Conservation (phyloP, 2,797 vertebrate genomes). For the Girardinus metallicus region DNA sequence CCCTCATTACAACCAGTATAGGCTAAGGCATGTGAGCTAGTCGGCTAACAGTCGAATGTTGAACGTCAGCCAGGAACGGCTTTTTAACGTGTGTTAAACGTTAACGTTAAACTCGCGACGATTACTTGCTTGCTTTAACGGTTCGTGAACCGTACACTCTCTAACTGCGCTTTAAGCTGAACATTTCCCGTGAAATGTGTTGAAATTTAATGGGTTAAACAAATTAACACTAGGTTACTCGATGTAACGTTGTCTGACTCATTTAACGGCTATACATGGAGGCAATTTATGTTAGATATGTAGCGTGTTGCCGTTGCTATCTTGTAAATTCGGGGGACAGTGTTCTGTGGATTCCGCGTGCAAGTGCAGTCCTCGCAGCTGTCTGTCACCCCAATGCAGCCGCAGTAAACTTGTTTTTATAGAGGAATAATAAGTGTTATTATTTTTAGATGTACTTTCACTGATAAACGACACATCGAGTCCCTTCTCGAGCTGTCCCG, state of each 20-base stretch:
- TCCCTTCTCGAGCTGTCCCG: slow-evolving; percentile 2
- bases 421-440: background rate
- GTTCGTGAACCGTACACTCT: background rate
- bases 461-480: background rate
- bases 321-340: background rate
- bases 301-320: background rate
- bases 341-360: background rate
- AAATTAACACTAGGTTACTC: background rate
- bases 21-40: slow-evolving; percentile 66
- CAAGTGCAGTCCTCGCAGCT: background rate
- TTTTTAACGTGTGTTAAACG: slow-evolving; percentile 33
- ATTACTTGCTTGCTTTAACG: background rate
- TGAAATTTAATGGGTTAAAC: background rate
- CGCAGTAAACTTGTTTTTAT: background rate
- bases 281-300: background rate
- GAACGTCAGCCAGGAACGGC: slow-evolving; percentile 41
- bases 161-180: background rate
- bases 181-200: background rate
- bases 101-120: slow-evolving; percentile 1
- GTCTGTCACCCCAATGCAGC: background rate
- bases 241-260: background rate
- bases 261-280: background rate
- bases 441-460: background rate
- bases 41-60: slow-evolving; percentile 58
- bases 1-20: slow-evolving; percentile 34